Conservation (phyloP, 2,888 invertebrate species). For the Lasioglossum calceatum region DNA sequence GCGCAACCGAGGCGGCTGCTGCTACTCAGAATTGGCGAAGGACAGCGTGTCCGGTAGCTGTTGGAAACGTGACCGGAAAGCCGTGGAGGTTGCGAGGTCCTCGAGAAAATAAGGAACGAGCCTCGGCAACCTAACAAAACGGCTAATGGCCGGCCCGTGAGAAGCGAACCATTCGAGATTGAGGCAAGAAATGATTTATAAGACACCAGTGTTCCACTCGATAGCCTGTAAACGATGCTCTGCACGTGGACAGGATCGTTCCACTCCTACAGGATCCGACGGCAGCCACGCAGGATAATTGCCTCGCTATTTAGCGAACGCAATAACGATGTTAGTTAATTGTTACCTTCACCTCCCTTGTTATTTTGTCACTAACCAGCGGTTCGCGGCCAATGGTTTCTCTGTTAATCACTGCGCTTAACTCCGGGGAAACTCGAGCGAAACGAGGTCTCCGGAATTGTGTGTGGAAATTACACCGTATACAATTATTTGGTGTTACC, state of each 20-base stretch:
- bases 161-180: conserved; percentile 60
- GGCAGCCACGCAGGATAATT: conserved; percentile 41
- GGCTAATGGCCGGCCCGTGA: conserved; percentile 63
- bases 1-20: not conserved
- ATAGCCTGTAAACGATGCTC: conserved; percentile 48
- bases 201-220: conserved; percentile 39
- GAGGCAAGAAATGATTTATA: conserved; percentile 71
- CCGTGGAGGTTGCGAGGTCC: conserved; percentile 31
- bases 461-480: not conserved
- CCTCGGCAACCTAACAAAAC: conserved; percentile 54
- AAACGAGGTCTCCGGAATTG: not conserved
- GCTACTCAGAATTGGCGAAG: conserved; percentile 38
- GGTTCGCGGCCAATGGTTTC: not conserved
- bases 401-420: not conserved
- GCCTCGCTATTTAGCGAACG: conserved; percentile 32
- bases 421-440: not conserved
- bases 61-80: conserved; percentile 67
- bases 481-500: not conserved
- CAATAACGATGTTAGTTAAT: conserved; percentile 41
- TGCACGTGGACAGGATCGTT: conserved; percentile 21
- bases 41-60: conserved; percentile 14
- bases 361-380: not conserved
- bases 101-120: conserved; percentile 29
- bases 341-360: not conserved
- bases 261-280: conserved; percentile 4